Evolutionary conservation across 2,888 invertebrate genomes (phyloP).

Genomic region (Brenthis hecate): DNA sequence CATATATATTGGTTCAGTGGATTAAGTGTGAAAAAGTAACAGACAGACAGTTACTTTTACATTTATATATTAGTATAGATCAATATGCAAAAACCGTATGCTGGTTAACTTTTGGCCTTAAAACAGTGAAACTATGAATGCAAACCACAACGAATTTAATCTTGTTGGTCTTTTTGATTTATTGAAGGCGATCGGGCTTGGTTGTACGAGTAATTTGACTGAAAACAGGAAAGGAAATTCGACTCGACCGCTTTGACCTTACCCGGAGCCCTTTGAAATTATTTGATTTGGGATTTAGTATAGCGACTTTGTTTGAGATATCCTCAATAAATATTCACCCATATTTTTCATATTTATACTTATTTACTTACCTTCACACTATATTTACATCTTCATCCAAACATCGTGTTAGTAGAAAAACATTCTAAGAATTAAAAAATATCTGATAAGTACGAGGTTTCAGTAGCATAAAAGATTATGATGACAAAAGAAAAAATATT

Average conservation of each 20-base stretch:
- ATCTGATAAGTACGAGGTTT: too few species aligned
- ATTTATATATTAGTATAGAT: too few species aligned
- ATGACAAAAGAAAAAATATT: too few species aligned
- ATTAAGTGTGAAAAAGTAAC: too few species aligned
- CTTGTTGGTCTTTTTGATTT: slow-evolving; percentile 29
- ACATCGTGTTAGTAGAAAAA: too few species aligned
- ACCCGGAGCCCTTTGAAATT: slow-evolving; percentile 13
- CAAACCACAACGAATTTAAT: slow-evolving; percentile 28
- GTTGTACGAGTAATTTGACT: slow-evolving; percentile 27
- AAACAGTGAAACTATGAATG: neutral
- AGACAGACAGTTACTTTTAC: too few species aligned
- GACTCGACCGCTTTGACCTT: slow-evolving; percentile 13
- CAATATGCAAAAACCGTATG: neutral
- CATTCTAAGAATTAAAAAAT: too few species aligned
- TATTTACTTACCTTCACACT: too few species aligned
- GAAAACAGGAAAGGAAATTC: slow-evolving; percentile 32
- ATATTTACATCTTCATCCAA: too few species aligned
- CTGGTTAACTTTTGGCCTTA: slow-evolving; percentile 3
- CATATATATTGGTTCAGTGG: too few species aligned
- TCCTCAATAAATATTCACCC: slow-evolving; percentile 9
- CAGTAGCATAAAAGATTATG: too few species aligned
- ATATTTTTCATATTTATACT: slow-evolving; percentile 5
- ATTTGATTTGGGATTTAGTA: slow-evolving; percentile 16
- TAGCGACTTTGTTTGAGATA: slow-evolving; percentile 10
- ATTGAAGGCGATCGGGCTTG: slow-evolving; percentile 25